Conservation (phyloP, 1,140 invertebrate genomes). For the Cydia splendana region DNA sequence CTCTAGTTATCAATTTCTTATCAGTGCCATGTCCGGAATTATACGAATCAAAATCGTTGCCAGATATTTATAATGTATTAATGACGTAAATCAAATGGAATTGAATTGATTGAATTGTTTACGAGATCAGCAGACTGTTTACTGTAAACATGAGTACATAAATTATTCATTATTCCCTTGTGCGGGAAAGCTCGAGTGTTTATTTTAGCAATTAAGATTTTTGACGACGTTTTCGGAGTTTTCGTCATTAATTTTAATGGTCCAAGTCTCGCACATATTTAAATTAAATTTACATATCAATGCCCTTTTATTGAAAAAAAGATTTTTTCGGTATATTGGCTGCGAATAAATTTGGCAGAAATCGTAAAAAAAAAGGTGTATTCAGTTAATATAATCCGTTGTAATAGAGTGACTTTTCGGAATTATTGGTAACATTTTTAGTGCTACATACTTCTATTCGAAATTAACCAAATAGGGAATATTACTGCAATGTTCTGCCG, state of each 20-base stretch:
- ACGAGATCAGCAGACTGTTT: conserved; percentile 18
- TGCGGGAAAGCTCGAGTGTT: conserved; percentile 13
- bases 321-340: background rate
- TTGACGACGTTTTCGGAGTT: background rate
- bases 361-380: too few species aligned
- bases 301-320: background rate
- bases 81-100: background rate
- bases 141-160: conserved; percentile 10
- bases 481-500: too few species aligned
- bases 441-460: too few species aligned
- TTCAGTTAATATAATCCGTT: too few species aligned
- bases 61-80: background rate
- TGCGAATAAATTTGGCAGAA: too few species aligned
- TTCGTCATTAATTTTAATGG: conserved; percentile 15
- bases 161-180: conserved; percentile 20
- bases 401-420: too few species aligned
- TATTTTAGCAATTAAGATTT: conserved; percentile 10
- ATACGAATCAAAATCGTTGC: too few species aligned
- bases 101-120: background rate
- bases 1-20: too few species aligned
- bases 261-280: background rate
- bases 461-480: too few species aligned
- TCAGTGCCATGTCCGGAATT: too few species aligned
- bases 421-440: too few species aligned
- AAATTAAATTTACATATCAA: background rate